Conservation (phyloP, 2,797 vertebrate species). For the Pseudomugil tenellus region DNA sequence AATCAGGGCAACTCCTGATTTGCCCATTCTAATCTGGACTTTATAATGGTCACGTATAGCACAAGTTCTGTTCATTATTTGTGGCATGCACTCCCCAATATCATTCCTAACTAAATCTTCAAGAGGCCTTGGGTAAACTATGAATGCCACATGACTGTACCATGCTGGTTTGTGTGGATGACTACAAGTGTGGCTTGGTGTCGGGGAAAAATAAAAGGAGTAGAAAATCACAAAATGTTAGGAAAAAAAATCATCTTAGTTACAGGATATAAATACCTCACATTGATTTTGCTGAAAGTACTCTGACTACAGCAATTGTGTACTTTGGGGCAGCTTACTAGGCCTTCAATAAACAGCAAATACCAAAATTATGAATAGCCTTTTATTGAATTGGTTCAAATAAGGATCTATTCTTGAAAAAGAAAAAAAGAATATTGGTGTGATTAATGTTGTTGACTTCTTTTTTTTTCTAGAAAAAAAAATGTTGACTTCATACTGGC, state of each 20-base stretch:
- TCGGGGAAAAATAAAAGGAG: background rate
- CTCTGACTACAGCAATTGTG: too few species aligned
- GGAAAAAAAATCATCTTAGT: background rate
- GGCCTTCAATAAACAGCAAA: background rate
- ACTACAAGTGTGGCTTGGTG: constrained; percentile 6
- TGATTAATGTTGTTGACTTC: background rate
- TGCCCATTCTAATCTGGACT: constrained; percentile 72
- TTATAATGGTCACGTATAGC: constrained; percentile 73
- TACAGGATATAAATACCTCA: background rate
- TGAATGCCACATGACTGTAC: constrained; percentile 47
- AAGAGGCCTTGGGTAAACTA: constrained; percentile 55
- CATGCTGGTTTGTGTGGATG: constrained; percentile 36
- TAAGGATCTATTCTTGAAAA: background rate
- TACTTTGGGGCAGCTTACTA: too few species aligned
- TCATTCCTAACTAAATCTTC: constrained; percentile 54
- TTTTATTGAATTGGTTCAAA: background rate
- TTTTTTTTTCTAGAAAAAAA: too few species aligned
- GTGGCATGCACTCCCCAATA: constrained; percentile 28
- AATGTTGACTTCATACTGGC: background rate
- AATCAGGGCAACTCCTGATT: constrained; percentile 63
- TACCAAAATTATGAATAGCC: background rate
- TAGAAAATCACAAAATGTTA: background rate
- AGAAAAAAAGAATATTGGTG: background rate
- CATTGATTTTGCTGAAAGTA: background rate
- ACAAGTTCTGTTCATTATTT: constrained; percentile 73